phyloP scores from a whole-genome alignment of 2,797 vertebrate genomes.

The Tiaroga cobitis region DNA sequence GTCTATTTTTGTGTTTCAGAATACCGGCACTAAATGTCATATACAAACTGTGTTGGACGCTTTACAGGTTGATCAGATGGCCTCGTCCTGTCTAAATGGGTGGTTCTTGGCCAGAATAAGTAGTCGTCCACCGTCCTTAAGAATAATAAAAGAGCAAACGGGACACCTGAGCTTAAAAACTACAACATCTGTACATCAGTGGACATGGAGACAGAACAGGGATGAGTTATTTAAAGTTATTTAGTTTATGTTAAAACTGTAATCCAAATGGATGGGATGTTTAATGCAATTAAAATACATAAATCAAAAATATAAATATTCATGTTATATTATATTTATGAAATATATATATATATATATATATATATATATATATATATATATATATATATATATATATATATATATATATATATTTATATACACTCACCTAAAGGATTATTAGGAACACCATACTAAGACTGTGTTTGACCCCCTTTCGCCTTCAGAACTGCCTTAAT shows the following conservation, averaged over 20 bases:
- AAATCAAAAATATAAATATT: not conserved
- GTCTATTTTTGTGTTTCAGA: not conserved
- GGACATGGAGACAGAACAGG: not conserved
- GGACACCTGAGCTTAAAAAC: not conserved
- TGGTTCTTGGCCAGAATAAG: constrained; percentile 16
- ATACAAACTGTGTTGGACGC: not conserved
- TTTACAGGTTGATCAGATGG: constrained; percentile 15
- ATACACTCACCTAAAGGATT: too few species aligned
- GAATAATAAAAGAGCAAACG: not conserved
- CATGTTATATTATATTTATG: too few species aligned
- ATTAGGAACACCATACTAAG: too few species aligned
- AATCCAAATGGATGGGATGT: not conserved
- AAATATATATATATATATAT: too few species aligned
- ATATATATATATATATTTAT: too few species aligned
- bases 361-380: too few species aligned
- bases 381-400: too few species aligned
- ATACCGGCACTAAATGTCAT: not conserved
- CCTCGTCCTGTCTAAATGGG: not conserved
- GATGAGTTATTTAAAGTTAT: not conserved
- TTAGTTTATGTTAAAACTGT: not conserved
- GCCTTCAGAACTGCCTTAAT: too few species aligned
- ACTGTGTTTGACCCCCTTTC: too few species aligned
- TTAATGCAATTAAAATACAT: not conserved
- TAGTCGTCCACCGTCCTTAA: not conserved
- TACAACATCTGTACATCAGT: not conserved